Conservation (phyloP, 2,888 invertebrate genomes). For the Scaptomyza flava region DNA sequence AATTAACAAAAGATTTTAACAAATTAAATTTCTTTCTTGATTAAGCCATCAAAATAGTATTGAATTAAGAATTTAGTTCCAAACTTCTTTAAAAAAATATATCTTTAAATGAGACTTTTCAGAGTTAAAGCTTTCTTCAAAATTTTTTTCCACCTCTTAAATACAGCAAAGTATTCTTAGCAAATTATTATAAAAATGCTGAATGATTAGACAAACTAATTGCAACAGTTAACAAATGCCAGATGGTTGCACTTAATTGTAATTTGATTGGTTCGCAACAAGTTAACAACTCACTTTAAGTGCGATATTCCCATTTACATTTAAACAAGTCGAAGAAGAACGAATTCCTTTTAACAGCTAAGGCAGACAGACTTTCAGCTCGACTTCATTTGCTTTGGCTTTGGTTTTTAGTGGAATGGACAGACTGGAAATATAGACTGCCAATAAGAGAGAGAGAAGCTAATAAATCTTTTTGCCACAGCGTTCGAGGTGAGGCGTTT, state of each 20-base stretch:
- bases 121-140: too few relatives aligned
- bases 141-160: too few relatives aligned
- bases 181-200: slow-evolving; percentile 6
- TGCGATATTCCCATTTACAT: slow-evolving; percentile 12
- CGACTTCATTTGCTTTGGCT: slow-evolving; percentile 59
- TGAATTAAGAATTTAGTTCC: too few relatives aligned
- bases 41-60: too few relatives aligned
- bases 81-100: too few relatives aligned
- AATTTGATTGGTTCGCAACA: slow-evolving; percentile 49
- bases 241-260: slow-evolving; percentile 26
- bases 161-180: too few relatives aligned
- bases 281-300: slow-evolving; percentile 41
- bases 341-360: slow-evolving; percentile 56
- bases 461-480: slow-evolving; percentile 75
- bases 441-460: slow-evolving; percentile 35
- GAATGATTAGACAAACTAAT: background rate
- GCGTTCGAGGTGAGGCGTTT: slow-evolving; percentile 60
- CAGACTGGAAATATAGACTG: slow-evolving; percentile 5
- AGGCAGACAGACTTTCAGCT: slow-evolving; percentile 44
- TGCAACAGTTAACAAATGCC: background rate
- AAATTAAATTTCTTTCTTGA: too few relatives aligned
- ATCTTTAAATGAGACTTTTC: too few relatives aligned
- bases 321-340: slow-evolving; percentile 10
- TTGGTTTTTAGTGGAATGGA: slow-evolving; percentile 47
- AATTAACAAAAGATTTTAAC: too few relatives aligned